phyloP scores from a whole-genome alignment of 23 tunicate genomes.

The Clavelina lepadiformis region DNA sequence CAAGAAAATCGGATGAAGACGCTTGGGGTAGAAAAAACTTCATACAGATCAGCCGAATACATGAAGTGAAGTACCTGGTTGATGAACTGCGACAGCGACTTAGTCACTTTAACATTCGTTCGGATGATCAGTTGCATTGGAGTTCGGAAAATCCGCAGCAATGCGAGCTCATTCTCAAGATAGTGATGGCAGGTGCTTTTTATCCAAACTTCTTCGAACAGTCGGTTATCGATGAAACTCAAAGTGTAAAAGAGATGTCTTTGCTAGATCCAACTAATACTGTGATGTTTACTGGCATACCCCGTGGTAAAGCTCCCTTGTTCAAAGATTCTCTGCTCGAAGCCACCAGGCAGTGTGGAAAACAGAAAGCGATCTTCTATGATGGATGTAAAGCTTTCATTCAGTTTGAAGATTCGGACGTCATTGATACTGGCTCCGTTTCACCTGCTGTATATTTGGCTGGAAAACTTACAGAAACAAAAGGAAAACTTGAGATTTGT shows the following conservation, averaged over 20 bases:
- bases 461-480: slow-evolving; percentile 19
- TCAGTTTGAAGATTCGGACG: slow-evolving; percentile 44
- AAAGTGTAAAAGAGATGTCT: slow-evolving; percentile 48
- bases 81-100: slow-evolving; percentile 52
- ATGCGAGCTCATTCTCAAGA: slow-evolving; percentile 22
- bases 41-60: slow-evolving; percentile 38
- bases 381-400: slow-evolving; percentile 71
- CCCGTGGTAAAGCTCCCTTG: slow-evolving; percentile 47
- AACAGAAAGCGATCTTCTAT: slow-evolving; percentile 49
- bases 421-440: slow-evolving; percentile 36
- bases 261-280: slow-evolving; percentile 54
- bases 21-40: slow-evolving; percentile 56
- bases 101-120: slow-evolving; percentile 53
- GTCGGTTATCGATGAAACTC: slow-evolving; percentile 32
- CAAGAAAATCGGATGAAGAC: slow-evolving; percentile 45
- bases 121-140: slow-evolving; percentile 54
- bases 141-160: neutral
- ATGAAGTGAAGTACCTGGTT: slow-evolving; percentile 56
- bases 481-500: neutral
- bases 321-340: slow-evolving; percentile 43
- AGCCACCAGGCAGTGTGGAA: slow-evolving; percentile 46
- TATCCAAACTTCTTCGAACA: slow-evolving; percentile 78
- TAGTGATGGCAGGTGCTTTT: slow-evolving; percentile 78
- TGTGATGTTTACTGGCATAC: slow-evolving; percentile 56
- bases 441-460: slow-evolving; percentile 73